Evolutionary conservation across 2,888 invertebrate species (phyloP).

Genomic region (Drosophila ochracea): DNA sequence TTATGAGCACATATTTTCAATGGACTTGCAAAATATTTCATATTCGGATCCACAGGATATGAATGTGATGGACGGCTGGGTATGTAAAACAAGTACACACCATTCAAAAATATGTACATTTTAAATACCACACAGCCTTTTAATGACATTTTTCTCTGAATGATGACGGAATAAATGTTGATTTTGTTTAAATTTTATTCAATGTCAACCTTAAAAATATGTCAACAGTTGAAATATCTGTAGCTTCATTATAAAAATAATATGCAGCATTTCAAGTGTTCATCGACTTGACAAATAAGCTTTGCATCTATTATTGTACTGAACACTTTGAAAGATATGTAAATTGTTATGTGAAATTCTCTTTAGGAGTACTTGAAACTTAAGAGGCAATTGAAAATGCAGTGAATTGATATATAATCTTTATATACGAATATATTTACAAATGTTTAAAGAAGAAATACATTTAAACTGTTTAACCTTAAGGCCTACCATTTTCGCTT

Average conservation of each 20-base stretch:
- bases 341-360: not conserved
- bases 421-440: not conserved
- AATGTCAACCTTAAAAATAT: not conserved
- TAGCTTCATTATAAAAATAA: not conserved
- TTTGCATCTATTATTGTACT: not conserved
- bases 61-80: conserved; percentile 8
- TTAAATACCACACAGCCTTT: not conserved
- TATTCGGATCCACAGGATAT: conserved; percentile 18
- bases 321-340: not conserved
- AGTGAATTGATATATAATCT: not conserved
- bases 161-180: conserved; percentile 1
- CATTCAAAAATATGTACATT: conserved; percentile 10
- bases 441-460: not conserved
- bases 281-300: not conserved
- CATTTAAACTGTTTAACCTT: not conserved
- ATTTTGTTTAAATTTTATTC: not conserved
- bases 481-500: not conserved
- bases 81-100: conserved; percentile 46
- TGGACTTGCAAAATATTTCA: conserved; percentile 46
- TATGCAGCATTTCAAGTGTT: conserved; percentile 5
- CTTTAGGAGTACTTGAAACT: not conserved
- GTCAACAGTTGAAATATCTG: not conserved
- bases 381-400: not conserved
- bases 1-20: conserved; percentile 61
- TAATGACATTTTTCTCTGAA: conserved; percentile 1